phyloP scores from a whole-genome alignment of 2,888 invertebrate species.

The Spilarctia lutea region DNA sequence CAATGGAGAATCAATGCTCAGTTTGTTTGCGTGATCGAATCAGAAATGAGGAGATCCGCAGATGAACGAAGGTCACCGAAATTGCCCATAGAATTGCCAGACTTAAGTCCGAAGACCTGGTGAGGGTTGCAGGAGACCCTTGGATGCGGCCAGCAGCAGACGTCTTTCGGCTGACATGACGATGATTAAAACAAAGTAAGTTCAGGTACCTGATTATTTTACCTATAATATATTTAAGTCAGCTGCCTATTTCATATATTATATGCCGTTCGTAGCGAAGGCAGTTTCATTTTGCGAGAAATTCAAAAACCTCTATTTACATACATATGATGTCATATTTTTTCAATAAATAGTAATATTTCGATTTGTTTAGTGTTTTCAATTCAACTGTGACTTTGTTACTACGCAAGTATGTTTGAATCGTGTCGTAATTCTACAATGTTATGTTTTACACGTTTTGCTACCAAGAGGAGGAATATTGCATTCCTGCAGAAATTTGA shows the following conservation, averaged over 20 bases:
- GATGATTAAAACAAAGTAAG: background rate
- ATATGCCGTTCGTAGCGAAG: background rate
- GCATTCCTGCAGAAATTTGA: background rate
- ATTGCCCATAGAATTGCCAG: too few relatives aligned
- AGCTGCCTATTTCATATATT: background rate
- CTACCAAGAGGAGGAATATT: slow-evolving; percentile 14
- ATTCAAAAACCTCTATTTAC: background rate
- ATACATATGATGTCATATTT: slow-evolving; percentile 5
- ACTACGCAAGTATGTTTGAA: slow-evolving; percentile 28
- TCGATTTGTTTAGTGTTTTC: slow-evolving; percentile 19
- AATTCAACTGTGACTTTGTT: slow-evolving; percentile 41
- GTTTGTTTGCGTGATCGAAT: too few relatives aligned
- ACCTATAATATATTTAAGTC: background rate
- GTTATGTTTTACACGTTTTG: slow-evolving; percentile 32
- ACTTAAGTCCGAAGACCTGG: too few relatives aligned
- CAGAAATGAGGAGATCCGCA: too few relatives aligned
- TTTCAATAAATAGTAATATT: slow-evolving; percentile 31
- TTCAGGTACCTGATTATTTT: background rate
- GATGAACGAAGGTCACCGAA: too few relatives aligned
- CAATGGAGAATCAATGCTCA: too few relatives aligned
- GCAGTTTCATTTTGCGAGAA: background rate
- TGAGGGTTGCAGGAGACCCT: too few relatives aligned
- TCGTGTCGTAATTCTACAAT: slow-evolving; percentile 39
- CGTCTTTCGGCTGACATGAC: too few relatives aligned
- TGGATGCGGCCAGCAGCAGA: too few relatives aligned